These are phyloP conservation scores for Eudasyphora cyanicolor DNA, from an alignment of 2,888 invertebrate species.

Conservation along the genomic window DNA sequence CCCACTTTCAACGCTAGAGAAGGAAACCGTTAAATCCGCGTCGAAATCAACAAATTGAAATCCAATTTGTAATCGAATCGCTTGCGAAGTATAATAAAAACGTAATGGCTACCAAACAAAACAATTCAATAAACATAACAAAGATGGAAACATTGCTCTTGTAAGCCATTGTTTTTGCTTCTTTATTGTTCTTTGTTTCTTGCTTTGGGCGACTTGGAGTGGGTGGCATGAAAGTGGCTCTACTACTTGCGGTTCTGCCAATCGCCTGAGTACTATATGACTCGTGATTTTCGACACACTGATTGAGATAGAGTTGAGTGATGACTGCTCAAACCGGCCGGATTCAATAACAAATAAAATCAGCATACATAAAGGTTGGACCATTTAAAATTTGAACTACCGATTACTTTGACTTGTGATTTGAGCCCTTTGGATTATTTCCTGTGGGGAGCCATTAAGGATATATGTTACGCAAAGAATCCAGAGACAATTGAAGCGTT, in stretches of 20 bases:
- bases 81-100: slow-evolving; percentile 53
- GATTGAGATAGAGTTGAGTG: neutral
- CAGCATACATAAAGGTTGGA: too few relatives aligned
- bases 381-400: too few relatives aligned
- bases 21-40: neutral
- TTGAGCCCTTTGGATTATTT: too few relatives aligned
- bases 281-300: neutral
- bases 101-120: neutral
- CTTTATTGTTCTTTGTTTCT: neutral
- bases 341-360: too few relatives aligned
- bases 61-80: slow-evolving; percentile 50
- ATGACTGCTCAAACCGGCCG: neutral
- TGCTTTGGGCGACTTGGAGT: neutral
- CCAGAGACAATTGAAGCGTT: too few relatives aligned
- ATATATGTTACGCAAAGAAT: too few relatives aligned
- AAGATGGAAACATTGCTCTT: neutral
- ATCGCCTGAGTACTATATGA: neutral
- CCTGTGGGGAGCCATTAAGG: too few relatives aligned
- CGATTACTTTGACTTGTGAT: too few relatives aligned
- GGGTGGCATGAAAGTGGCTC: neutral
- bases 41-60: slow-evolving; percentile 22
- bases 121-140: neutral
- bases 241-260: neutral
- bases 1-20: neutral
- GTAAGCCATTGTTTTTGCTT: neutral